phyloP scores from a whole-genome alignment of 2,797 vertebrate species.

The Allobates femoralis region DNA sequence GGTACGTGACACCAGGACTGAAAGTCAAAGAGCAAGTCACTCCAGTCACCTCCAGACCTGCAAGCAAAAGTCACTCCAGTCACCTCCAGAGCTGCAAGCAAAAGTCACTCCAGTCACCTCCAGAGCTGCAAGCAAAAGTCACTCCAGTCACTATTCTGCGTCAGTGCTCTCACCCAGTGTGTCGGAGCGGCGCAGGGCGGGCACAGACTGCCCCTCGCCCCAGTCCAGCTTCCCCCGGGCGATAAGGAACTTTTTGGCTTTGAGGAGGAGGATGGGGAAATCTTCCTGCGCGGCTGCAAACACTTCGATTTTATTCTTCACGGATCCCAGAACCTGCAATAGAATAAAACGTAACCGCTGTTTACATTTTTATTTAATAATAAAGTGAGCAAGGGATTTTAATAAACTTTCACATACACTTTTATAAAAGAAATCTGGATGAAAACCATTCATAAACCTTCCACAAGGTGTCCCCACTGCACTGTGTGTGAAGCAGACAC shows the following conservation, averaged over 20 bases:
- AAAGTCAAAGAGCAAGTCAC: background rate
- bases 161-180: constrained; percentile 77
- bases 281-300: constrained; percentile 92
- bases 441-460: no score
- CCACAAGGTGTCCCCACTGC: no score
- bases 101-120: background rate
- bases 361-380: no score
- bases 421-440: no score
- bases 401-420: no score
- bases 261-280: constrained; percentile 89
- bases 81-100: background rate
- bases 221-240: constrained; percentile 91
- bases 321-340: constrained; percentile 89
- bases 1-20: no score
- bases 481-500: no score
- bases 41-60: background rate
- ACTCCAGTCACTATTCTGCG: no score
- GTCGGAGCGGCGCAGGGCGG: constrained; percentile 83
- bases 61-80: background rate
- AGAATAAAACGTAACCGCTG: background rate
- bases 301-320: constrained; percentile 94
- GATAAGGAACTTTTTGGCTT: constrained; percentile 92
- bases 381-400: no score
- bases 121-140: background rate
- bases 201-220: constrained; percentile 77